Base-by-base conservation (phyloP, 1,140 invertebrate species). In the Rhizoglyphus robini region DNA sequence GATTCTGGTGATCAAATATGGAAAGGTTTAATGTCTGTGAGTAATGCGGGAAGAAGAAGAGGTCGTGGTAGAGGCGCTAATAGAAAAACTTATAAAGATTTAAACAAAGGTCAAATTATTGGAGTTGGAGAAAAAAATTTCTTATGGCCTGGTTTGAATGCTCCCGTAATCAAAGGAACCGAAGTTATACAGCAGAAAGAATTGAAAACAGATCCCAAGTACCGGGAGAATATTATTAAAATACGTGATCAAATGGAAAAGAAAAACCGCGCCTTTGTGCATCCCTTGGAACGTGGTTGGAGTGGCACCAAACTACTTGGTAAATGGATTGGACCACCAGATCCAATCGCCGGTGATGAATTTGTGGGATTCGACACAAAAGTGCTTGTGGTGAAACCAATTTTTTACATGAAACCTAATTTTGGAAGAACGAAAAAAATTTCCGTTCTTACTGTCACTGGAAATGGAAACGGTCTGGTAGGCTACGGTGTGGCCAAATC, bases 11-110 rank as follows among this genome's bases (percentile, higher is more conserved):
- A 87, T 23, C 77, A 85, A 54, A 76, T 99, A 70, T 99, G 96
- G 95, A 92, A 93, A 75, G 88, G 90, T 46, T 86, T 95, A 0
- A 89, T 86, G 3, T 87, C 86, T 71, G 92, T 99, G 1, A 96
- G 93, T 82, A 96, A 94, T 83, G 88, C 92, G 69, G 95, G 96
- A 67, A 85, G 81, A 71, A 93, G 92, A 74, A 83, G 93, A 79
- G 96, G 96, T 65, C 83, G 96, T 79, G 91, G 84, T n/a, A 91
- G 83, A 77, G 85, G 85, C 61, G 76, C 81, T 30, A 83, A 86
- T 13, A 83, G 81, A 67, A 86, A 82, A 72, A 76, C 81, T 20
- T 80, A 82, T 15, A 87, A 87, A 73, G 84, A 97, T 80, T 81
- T 99, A 31, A 96, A 97, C 74, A 82, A 77, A 70, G 94, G 93